Conservation (phyloP, 1,140 invertebrate species). For the Heterodera schachtii region DNA sequence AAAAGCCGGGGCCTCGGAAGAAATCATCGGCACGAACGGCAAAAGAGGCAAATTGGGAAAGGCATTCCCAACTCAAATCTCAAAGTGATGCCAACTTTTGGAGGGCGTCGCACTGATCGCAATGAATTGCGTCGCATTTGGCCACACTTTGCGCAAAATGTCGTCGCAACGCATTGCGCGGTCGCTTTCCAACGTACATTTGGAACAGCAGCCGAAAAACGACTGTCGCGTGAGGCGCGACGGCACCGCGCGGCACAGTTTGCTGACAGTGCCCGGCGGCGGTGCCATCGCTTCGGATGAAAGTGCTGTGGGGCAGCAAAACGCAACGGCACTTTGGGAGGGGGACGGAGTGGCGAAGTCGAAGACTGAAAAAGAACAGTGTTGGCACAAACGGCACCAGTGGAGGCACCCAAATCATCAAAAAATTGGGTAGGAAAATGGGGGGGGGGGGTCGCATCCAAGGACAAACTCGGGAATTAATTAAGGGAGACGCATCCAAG, state of each 20-base stretch:
- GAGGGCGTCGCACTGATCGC: constrained; percentile 1
- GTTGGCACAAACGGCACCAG: background rate
- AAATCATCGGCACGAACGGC: background rate
- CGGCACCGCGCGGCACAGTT: background rate
- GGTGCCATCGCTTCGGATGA: background rate
- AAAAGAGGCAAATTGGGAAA: background rate
- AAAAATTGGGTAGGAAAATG: too few relatives aligned
- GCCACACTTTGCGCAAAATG: background rate
- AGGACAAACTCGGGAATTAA: too few relatives aligned
- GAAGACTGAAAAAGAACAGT: background rate
- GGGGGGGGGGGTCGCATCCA: too few relatives aligned
- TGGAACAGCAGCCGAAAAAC: background rate
- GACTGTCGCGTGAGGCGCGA: background rate
- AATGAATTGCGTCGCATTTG: background rate
- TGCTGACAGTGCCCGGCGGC: background rate
- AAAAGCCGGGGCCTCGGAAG: background rate
- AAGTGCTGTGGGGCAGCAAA: background rate
- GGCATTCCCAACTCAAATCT: too few relatives aligned
- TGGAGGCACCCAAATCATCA: too few relatives aligned
- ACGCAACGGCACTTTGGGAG: background rate
- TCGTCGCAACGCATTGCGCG: background rate
- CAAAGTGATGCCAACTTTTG: background rate
- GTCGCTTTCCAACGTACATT: background rate
- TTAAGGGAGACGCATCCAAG: too few relatives aligned
- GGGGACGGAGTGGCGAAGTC: background rate